A percentile compares a stretch with the other conserved stretches of the same genome.
Evolutionary conservation across 2,888 invertebrate species (phyloP).

Genomic region (Trimorus sp.): DNA sequence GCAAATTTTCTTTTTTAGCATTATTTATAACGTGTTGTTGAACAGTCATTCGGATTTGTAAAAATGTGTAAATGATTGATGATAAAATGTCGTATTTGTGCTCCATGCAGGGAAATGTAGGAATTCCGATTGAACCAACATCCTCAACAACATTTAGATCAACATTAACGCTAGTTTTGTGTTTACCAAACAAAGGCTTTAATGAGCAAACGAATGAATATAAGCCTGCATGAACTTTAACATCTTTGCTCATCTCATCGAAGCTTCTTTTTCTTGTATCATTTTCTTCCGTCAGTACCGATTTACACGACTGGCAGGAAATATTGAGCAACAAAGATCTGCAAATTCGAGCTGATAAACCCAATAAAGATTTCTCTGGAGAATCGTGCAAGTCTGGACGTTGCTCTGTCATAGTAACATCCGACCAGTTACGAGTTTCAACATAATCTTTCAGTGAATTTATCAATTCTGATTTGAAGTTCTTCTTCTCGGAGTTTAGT

Average conservation of each 20-base stretch:
- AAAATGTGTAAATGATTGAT: constrained; percentile 4
- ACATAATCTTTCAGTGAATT: too few species aligned
- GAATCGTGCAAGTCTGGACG: background rate
- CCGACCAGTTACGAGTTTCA: background rate
- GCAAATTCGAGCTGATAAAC: background rate
- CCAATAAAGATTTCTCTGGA: background rate
- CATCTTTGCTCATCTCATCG: background rate
- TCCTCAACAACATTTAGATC: background rate
- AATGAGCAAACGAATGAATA: constrained; percentile 7
- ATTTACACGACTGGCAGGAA: background rate
- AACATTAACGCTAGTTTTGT: background rate
- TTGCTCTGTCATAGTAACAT: too few species aligned
- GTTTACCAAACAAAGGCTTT: background rate
- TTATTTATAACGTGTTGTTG: background rate
- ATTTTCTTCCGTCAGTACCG: background rate
- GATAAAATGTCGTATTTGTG: background rate
- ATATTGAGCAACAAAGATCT: background rate
- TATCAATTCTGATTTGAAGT: background rate
- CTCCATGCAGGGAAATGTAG: constrained; percentile 18
- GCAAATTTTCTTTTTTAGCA: constrained; percentile 8
- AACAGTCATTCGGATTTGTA: constrained; percentile 1
- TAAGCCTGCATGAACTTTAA: background rate
- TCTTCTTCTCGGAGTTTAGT: background rate
- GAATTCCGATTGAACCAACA: background rate
- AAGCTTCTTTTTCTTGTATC: background rate